Evolutionary conservation across 2,113 vertebrate genomes (phyloP).

Genomic region (Anser cygnoides): DNA sequence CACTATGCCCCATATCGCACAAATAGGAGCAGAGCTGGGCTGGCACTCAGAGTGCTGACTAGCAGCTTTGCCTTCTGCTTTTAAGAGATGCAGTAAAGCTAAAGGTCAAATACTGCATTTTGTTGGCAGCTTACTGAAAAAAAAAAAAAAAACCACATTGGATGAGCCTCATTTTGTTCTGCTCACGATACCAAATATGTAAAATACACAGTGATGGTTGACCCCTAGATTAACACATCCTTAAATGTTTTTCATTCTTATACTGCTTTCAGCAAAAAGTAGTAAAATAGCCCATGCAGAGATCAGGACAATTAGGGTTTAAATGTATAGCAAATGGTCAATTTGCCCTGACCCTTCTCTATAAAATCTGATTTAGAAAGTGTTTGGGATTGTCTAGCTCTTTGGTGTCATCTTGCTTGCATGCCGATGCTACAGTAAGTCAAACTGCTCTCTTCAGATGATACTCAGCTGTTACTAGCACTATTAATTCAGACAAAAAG

Average conservation of each 20-base stretch:
- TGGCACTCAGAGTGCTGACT: background rate
- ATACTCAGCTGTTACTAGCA: background rate
- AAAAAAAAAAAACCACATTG: background rate
- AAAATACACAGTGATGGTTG: background rate
- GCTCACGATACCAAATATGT: background rate
- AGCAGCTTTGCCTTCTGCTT: background rate
- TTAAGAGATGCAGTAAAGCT: slow-evolving; percentile 1
- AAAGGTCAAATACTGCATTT: background rate
- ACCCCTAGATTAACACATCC: background rate
- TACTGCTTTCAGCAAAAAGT: background rate
- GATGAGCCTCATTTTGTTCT: background rate
- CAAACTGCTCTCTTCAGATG: background rate
- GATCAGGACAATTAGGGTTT: background rate
- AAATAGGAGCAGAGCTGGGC: background rate
- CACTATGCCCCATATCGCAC: background rate
- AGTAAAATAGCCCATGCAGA: background rate
- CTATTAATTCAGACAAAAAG: background rate
- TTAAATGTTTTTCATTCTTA: background rate
- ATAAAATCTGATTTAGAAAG: slow-evolving; percentile 5
- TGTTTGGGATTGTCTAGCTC: background rate
- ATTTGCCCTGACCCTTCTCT: background rate
- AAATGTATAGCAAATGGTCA: background rate
- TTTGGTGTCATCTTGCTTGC: background rate
- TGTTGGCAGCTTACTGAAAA: background rate
- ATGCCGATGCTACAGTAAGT: background rate